A percentile compares a stretch with the other conserved stretches of the same genome.
Evolutionary conservation across 2,113 vertebrate genomes (phyloP).

Genomic region (Boleophthalmus pectinirostris): DNA sequence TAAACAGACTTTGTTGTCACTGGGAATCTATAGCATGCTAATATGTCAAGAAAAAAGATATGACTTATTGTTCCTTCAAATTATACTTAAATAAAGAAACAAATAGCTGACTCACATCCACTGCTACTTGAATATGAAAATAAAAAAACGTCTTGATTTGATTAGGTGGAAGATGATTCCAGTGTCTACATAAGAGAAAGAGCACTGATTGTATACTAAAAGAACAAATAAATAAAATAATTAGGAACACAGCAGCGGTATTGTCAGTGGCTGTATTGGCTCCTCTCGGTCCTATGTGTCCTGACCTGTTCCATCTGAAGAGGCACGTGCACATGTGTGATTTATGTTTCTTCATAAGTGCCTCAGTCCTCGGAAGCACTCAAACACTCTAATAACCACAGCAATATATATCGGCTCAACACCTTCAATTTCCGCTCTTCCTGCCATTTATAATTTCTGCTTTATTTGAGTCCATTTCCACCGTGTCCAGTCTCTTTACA

Average conservation of each 20-base stretch:
- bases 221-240: not conserved
- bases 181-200: not conserved
- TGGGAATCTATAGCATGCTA: too few relatives aligned
- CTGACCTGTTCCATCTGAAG: not conserved
- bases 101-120: too few relatives aligned
- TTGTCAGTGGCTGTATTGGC: not conserved
- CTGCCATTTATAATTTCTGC: not conserved
- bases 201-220: not conserved
- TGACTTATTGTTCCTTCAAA: too few relatives aligned
- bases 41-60: too few relatives aligned
- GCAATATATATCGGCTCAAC: not conserved
- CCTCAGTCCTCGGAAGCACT: not conserved
- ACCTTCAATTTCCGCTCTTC: slow-evolving; percentile 1
- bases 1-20: too few relatives aligned
- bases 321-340: not conserved
- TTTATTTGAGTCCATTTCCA: not conserved
- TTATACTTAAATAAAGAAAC: too few relatives aligned
- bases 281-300: not conserved
- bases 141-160: too few relatives aligned
- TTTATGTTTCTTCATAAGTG: slow-evolving; percentile 1
- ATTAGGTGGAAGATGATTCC: not conserved
- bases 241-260: not conserved
- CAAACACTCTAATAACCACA: not conserved
- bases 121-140: too few relatives aligned
- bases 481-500: not conserved